Conservation (phyloP, 30 jellyfish, hydroid and myxozoan species). For the Morbakka virulenta region DNA sequence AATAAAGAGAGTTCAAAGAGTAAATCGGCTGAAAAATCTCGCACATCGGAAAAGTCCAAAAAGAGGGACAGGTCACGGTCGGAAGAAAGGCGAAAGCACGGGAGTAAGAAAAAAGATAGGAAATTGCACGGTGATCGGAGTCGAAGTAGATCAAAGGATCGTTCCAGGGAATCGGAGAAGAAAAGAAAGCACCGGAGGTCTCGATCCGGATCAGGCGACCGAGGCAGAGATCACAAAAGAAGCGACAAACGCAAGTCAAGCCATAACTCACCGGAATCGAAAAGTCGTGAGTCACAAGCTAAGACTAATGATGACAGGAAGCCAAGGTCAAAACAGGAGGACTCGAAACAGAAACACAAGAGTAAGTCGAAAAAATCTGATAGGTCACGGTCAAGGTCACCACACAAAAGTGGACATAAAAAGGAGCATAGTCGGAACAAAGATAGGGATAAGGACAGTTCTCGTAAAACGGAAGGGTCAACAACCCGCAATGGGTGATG, state of each 20-base stretch:
- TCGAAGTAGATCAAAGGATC: not conserved
- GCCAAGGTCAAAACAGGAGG: conserved; percentile 3
- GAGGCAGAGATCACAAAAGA: not conserved
- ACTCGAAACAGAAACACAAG: not conserved
- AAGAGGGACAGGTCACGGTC: conserved; percentile 31
- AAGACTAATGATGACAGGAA: conserved; percentile 17
- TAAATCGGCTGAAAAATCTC: not conserved
- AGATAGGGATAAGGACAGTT: too few relatives aligned
- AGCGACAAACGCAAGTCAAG: conserved; percentile 27
- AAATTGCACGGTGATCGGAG: not conserved
- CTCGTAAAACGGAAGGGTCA: too few relatives aligned
- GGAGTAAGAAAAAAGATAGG: conserved; percentile 1
- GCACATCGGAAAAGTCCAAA: conserved; percentile 11
- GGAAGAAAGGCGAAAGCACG: conserved; percentile 15
- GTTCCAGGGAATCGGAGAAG: not conserved
- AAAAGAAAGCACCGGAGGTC: conserved; percentile 1
- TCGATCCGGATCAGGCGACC: conserved; percentile 43
- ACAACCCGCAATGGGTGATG: too few relatives aligned
- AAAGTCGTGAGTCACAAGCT: not conserved
- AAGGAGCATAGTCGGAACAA: not conserved
- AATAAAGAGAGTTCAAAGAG: not conserved
- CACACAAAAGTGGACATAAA: not conserved
- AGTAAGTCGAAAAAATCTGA: not conserved
- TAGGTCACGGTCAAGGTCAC: conserved; percentile 26
- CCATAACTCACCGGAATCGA: conserved; percentile 29